phyloP scores from a whole-genome alignment of 2,113 vertebrate species.

The Alexandromys fortis region DNA sequence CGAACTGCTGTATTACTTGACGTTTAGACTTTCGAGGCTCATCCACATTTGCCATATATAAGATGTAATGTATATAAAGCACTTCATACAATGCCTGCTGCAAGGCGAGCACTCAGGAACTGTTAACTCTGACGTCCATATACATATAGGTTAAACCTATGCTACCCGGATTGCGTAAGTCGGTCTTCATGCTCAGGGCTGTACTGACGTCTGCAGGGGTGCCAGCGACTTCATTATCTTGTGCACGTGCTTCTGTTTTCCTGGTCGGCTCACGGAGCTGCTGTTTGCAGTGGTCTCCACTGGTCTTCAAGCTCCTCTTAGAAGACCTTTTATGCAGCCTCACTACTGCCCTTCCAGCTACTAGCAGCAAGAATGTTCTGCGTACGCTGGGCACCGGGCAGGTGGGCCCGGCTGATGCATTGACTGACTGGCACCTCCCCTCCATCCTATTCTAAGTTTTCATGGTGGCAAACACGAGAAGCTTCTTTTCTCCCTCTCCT shows the following conservation, averaged over 20 bases:
- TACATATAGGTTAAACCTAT: background rate
- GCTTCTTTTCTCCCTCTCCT: constrained; percentile 38
- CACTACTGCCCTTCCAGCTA: background rate
- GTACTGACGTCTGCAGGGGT: background rate
- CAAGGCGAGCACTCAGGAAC: constrained; percentile 5
- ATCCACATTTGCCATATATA: background rate
- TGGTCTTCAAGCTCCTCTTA: background rate
- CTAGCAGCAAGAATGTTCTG: background rate
- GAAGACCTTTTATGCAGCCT: background rate
- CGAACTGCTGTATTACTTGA: constrained; percentile 8
- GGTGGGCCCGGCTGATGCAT: background rate
- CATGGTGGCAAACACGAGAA: constrained; percentile 21
- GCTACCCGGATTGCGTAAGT: constrained; percentile 1
- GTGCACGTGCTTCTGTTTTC: background rate
- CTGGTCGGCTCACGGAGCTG: background rate
- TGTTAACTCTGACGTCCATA: background rate
- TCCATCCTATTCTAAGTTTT: background rate
- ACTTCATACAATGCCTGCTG: background rate
- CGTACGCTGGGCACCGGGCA: background rate
- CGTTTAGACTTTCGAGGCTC: background rate
- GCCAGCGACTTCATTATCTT: background rate
- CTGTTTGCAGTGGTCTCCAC: background rate
- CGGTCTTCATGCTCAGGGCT: background rate
- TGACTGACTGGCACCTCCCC: background rate
- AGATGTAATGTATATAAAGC: constrained; percentile 25